Conservation (phyloP, 2,888 invertebrate genomes). For the Anarsia innoxiella region DNA sequence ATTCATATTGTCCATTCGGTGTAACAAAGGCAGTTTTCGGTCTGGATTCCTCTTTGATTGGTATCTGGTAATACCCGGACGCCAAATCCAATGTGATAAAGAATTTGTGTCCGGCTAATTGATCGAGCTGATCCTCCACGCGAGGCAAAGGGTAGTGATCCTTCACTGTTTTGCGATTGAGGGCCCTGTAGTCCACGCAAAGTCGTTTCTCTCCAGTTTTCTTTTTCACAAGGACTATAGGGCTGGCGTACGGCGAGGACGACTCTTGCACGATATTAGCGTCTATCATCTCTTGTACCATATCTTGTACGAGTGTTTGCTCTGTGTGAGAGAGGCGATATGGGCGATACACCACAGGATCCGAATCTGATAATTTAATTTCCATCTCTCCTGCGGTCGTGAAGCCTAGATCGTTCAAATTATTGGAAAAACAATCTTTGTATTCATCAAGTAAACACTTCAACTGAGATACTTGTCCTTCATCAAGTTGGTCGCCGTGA, state of each 20-base stretch:
- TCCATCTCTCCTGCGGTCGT: constrained; percentile 17
- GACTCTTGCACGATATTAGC: constrained; percentile 18
- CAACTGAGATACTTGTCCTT: neutral
- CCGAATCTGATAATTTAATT: constrained; percentile 15
- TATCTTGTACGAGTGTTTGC: constrained; percentile 12
- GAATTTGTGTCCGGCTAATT: constrained; percentile 9
- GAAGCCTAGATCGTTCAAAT: constrained; percentile 16
- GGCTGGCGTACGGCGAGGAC: constrained; percentile 22
- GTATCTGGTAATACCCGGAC: constrained; percentile 21
- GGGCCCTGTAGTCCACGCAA: constrained; percentile 21
- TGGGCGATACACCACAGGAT: constrained; percentile 20
- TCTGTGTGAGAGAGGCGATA: constrained; percentile 19
- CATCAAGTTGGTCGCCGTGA: neutral
- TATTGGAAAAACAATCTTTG: constrained; percentile 16
- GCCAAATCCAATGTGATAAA: constrained; percentile 17
- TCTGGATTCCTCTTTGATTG: constrained; percentile 27
- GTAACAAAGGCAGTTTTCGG: constrained; percentile 40
- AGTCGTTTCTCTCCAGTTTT: constrained; percentile 20
- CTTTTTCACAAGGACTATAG: constrained; percentile 22
- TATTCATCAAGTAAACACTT: constrained; percentile 3
- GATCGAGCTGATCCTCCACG: constrained; percentile 7
- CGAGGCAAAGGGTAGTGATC: constrained; percentile 17
- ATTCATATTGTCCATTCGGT: constrained; percentile 38
- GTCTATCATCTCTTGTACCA: constrained; percentile 21
- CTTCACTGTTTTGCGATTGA: constrained; percentile 18